Conservation (phyloP, 2,797 vertebrate species). For the Fratercula arctica region DNA sequence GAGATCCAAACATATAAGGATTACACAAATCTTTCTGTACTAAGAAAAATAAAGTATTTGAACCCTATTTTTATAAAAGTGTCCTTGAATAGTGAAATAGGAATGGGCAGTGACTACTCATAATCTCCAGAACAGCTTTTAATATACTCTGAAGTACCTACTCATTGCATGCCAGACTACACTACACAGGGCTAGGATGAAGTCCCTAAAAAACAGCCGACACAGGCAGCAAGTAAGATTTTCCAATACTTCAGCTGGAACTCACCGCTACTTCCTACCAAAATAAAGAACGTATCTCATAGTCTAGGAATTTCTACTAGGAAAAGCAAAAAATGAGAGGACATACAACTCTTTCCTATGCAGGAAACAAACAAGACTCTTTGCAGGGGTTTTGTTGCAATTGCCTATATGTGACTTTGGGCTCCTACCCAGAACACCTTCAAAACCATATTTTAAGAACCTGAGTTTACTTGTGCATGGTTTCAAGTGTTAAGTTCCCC, state of each 20-base stretch:
- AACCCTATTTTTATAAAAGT: not conserved
- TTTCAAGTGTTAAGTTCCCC: not conserved
- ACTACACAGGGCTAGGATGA: not conserved
- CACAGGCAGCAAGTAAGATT: conserved; percentile 38
- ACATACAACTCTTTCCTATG: not conserved
- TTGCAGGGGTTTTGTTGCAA: not conserved
- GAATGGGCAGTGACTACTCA: not conserved
- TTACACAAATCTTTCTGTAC: not conserved
- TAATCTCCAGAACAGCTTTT: conserved; percentile 3
- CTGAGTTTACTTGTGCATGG: not conserved
- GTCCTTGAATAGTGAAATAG: not conserved
- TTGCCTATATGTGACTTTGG: not conserved
- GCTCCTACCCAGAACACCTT: not conserved
- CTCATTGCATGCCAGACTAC: not conserved
- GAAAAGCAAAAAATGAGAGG: not conserved
- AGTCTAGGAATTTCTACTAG: conserved; percentile 65
- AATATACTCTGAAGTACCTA: not conserved
- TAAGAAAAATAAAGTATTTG: not conserved
- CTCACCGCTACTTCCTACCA: conserved; percentile 30
- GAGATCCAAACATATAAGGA: not conserved
- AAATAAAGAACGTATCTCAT: conserved; percentile 39
- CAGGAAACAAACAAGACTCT: not conserved
- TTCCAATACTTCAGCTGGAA: conserved; percentile 66
- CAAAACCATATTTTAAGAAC: not conserved
- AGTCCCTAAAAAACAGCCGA: conserved; percentile 22